These are phyloP conservation scores for Macaria liturata DNA, from an alignment of 2,888 invertebrate species.

Conservation along the genomic window DNA sequence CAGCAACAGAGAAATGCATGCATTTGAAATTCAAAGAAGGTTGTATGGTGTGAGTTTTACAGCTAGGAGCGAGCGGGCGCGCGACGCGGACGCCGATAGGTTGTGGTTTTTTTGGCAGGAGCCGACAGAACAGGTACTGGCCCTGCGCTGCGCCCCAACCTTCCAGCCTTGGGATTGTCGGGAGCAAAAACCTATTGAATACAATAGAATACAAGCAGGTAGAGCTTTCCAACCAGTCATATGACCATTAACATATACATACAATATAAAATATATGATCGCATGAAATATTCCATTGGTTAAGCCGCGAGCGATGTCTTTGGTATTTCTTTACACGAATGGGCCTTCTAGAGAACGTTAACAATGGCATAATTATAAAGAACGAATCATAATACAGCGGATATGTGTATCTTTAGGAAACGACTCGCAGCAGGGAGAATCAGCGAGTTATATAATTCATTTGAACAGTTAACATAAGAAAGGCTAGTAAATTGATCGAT, in stretches of 20 bases:
- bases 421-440: too few species aligned
- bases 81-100: constrained; percentile 27
- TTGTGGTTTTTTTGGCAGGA: constrained; percentile 44
- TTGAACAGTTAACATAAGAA: too few species aligned
- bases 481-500: neutral
- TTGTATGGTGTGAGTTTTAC: constrained; percentile 17
- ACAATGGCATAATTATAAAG: too few species aligned
- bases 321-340: too few species aligned
- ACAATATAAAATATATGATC: too few species aligned
- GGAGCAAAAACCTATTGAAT: constrained; percentile 31
- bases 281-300: too few species aligned
- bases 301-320: too few species aligned
- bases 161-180: constrained; percentile 22
- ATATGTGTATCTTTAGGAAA: too few species aligned
- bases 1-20: neutral
- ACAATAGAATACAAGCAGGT: constrained; percentile 44
- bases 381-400: too few species aligned
- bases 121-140: constrained; percentile 44
- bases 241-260: constrained; percentile 5
- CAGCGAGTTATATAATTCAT: too few species aligned
- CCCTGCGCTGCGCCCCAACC: constrained; percentile 32
- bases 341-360: too few species aligned
- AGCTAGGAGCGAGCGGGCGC: constrained; percentile 31
- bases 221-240: constrained; percentile 22
- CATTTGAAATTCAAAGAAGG: constrained; percentile 9